Base-by-base conservation (phyloP, 2,797 vertebrate species). In the Hapalemur alaotrensis region DNA sequence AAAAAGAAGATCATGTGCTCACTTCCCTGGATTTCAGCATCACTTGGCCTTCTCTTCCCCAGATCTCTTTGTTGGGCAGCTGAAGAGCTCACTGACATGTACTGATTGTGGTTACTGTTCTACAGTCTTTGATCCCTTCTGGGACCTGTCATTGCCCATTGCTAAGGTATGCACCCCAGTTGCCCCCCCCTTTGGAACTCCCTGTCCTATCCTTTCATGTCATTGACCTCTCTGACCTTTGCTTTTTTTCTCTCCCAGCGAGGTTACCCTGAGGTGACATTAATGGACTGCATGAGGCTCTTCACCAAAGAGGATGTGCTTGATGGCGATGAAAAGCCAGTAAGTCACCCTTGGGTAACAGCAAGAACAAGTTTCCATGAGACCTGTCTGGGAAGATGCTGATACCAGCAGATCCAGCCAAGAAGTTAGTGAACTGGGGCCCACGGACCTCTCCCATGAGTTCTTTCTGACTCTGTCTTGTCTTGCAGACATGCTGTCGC, bases 1-100 rank as follows among this genome's bases (percentile, higher is more conserved):
- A 70, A 92, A n/a, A 72, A 35, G 72, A 61, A 63, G 50, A 30
- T 0, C 30, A 1, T 7, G 82, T 15, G 7, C 46, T 52, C 12
- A 1, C 22, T 28, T 43, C 70, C 32, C 50, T 3, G 1, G 10
- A 32, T 0, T 0, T 30, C 17, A 38, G 3, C 67, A 1, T n/a
- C 52, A 65, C 75, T 61, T 85, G 69, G 35, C 73, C 20, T 20
- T 61, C 52, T 93, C 93, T 70, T 92, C 92, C 72, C n/a, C 95
- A 99, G 99, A 99, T 97, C 99, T 99, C 95, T 99, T 99, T 0
- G 99, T 99, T 0, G 99, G 99, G 28, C 99, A 99, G 98, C 98
- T 99, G 94, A 99, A 99, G 98, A 99, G 99, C 97, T 99, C 99
- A 0, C 98, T 99, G 98, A 99, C 99, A 0, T 99, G 99, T 98